Evolutionary conservation across 2,113 vertebrate species (phyloP), one percentile per base, ranked within the genome.

Genomic region (Delphinus delphis): DNA sequence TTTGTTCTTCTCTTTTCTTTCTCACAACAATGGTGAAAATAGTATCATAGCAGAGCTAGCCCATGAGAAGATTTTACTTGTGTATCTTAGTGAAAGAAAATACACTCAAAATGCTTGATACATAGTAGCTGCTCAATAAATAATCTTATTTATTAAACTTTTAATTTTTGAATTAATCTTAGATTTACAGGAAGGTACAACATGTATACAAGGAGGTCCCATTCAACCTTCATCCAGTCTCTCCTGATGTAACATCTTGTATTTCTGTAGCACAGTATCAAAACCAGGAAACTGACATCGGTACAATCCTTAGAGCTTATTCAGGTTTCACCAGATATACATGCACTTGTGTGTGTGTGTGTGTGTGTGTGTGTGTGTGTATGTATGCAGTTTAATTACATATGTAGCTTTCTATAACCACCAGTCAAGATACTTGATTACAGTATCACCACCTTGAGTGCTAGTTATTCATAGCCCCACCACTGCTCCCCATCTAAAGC

Each of bases 161-260:
- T 25, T 79, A 80, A 83, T 65, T 94, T 96, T 96, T 91, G 12
- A 88, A 33, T 4, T 84, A 38, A 94, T 74, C 86, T 88, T 90
- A 94, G 12, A 90, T 84, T 88, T 62, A 58, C 9, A 83, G 58
- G 47, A 92, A 77, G 53, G 12, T 55, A 28, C 38, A 82, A 65
- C 84, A 93, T 47, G 33, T 84, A 47, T 62, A 26, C 10, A 63
- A 18, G 55, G 68, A 41, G 18, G 3, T 82, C 33, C 62, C 53
- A 33, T 62, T 58, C 18, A 53, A 9, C 8, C 1, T 47, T 85
- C 20, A 63, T 36, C 18, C n/a, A 63, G 0, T 15, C 62, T 95
- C 47, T 74, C 44, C 67, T 85, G 31, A 25, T 96, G 77, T 82
- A 76, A 28, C 10, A 25, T 84, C 15, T 90, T 88, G 28, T 25